These are phyloP conservation scores for Saccostrea cuccullata DNA, from an alignment of 1,140 invertebrate genomes.

Conservation along the genomic window DNA sequence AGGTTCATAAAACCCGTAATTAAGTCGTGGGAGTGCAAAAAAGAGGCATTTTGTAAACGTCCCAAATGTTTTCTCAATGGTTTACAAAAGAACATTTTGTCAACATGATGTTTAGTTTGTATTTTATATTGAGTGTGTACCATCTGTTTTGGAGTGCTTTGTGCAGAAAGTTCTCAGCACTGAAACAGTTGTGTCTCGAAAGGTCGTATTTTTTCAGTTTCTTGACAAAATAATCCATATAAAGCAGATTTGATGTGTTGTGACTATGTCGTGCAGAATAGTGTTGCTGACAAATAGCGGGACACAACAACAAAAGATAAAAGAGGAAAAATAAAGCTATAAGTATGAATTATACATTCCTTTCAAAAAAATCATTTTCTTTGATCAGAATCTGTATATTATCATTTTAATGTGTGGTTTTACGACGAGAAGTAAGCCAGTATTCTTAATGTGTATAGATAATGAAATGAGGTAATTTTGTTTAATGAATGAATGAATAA, in stretches of 20 bases:
- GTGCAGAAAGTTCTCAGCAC: not conserved
- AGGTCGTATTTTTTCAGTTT: not conserved
- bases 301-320: not conserved
- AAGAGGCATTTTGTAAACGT: not conserved
- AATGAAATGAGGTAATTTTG: not conserved
- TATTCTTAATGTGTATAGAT: not conserved
- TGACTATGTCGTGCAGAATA: not conserved
- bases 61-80: not conserved
- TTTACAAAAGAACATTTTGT: not conserved
- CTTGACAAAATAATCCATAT: constrained; percentile 20
- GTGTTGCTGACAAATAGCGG: not conserved
- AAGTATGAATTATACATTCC: not conserved
- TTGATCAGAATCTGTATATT: not conserved
- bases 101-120: not conserved
- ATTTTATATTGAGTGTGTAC: not conserved
- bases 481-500: not conserved
- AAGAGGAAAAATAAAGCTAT: not conserved
- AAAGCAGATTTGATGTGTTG: not conserved
- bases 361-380: constrained; percentile 7
- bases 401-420: not conserved
- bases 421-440: not conserved
- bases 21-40: not conserved
- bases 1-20: no score
- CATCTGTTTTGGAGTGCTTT: not conserved
- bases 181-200: not conserved